A percentile compares a stretch with the other conserved stretches of the same genome.
These are phyloP conservation scores for Malaclemys terrapin DNA, from an alignment of 2,113 vertebrate species.

Conservation along the genomic window DNA sequence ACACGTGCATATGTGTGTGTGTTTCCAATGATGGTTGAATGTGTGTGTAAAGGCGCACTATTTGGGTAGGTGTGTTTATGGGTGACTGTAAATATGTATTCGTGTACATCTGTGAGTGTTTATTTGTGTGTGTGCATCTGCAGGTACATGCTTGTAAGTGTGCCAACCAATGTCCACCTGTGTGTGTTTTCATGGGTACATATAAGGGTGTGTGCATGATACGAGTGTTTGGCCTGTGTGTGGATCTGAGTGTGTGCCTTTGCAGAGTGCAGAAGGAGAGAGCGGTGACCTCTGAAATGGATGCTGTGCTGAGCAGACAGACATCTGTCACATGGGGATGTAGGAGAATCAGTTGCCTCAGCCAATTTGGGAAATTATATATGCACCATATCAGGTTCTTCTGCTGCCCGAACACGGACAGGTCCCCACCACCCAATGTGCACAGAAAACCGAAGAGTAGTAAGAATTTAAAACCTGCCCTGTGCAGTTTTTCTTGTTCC, in stretches of 20 bases:
- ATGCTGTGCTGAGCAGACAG: constrained; percentile 71
- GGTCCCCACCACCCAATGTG: background rate
- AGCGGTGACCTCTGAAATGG: constrained; percentile 62
- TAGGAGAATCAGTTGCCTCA: constrained; percentile 18
- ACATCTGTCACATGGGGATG: background rate
- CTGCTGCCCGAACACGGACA: constrained; percentile 25
- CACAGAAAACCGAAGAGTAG: background rate
- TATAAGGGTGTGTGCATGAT: accelerated
- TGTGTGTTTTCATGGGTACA: background rate
- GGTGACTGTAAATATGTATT: accelerated
- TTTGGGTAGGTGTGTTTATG: accelerated
- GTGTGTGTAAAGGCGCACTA: background rate
- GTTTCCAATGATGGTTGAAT: accelerated
- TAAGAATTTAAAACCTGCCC: constrained; percentile 18
- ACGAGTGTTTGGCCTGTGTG: background rate
- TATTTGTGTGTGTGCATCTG: background rate
- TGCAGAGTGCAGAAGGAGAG: constrained; percentile 18
- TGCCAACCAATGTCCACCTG: accelerated
- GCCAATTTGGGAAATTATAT: constrained; percentile 64
- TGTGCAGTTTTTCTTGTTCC: background rate
- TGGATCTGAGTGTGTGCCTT: accelerated
- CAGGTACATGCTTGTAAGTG: accelerated
- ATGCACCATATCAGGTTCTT: constrained; percentile 66
- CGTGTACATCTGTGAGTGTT: accelerated
- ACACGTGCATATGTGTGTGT: background rate